Evolutionary conservation across 2,888 invertebrate genomes (phyloP), one percentile per base, ranked within the genome.

Genomic region (Diarsia brunnea): DNA sequence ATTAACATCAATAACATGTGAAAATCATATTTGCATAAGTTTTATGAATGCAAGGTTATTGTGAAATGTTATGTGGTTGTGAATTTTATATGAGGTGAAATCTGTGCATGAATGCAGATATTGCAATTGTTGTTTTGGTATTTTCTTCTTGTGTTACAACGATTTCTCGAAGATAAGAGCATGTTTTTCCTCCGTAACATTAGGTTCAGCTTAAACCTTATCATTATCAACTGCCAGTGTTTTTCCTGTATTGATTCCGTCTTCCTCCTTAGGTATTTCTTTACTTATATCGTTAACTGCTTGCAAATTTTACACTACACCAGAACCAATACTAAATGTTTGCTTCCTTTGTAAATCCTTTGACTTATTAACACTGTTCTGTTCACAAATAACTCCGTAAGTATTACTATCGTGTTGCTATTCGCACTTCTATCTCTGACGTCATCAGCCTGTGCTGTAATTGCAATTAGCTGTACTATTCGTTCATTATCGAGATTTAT

Each of bases 1-100:
- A 58, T 72, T 63, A 81, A 73, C 67, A 53, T 69, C 75, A 58
- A 49, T 75, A 70, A 58, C 45, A 79, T 73, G 84, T 84, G 78
- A 61, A 84, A 83, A 81, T 61, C 21, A 61, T 81, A 87, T 85
- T 85, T 85, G 79, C 81, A 75, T 78, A 79, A 51, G 66, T 73
- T 60, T 73, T 79, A 75, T 77, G 81, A 60, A 81, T 65, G 51
- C 45, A 64, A 67, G 55, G 73, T 73, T 84, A 66, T 73, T 76
- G 73, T 83, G 75, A 77, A 76, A 78, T 76, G 19, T 53, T 53
- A 43, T 27, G 16, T 60, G 16, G 27, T 69, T 76, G 45, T 75
- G 75, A 72, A 84, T 78, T 82, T 80, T 73, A 58, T 51, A 79
- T 55, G 49, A 70, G 63, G 77, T 73, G 79, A 86, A 84, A 83